Evolutionary conservation across 35 echinoderm and acorn worm genomes (phyloP), one percentile per base, ranked within the genome.

Genomic region (Patiria miniata): DNA sequence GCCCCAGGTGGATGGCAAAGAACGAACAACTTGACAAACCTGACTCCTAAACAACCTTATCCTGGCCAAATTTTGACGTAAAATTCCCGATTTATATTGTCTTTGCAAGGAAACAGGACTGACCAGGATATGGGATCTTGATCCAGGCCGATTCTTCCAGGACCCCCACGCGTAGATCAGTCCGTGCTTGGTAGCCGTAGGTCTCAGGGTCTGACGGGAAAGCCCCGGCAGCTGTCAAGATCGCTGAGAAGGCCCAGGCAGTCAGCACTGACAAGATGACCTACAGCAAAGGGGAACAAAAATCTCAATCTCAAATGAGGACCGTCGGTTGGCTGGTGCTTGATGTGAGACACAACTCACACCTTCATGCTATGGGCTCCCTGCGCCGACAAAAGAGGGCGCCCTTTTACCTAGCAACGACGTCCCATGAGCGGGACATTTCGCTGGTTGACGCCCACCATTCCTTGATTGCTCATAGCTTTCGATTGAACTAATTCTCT

Each of bases 101-200:
- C n/a, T n/a, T n/a, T n/a, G n/a, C n/a, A n/a, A n/a, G n/a, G n/a
- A n/a, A n/a, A n/a, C n/a, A n/a, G 32, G 22, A 56, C 85, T 86
- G 78, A 95, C 93, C 89, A 32, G 93, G 93, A 80, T 95, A 91
- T 0, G 93, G 93, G 32, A 95, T 82, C 5, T 81, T 44, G 61
- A 95, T 78, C 93, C 93, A 95, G 14, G 59, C 39, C 5, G 93
- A 86, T 23, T 95, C 84, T 1, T 52, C 50, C 50, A 95, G 28
- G 16, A 95, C 85, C 39, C 65, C 52, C 17, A 65, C 68, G 8
- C 85, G 90, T 5, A 79, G 29, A 78, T 95, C 93, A 16, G 93
- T 95, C 52, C 93, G 30, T 36, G 82, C 93, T 42, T 34, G 30
- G 36, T 90, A 83, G 28, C 84, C 93, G 39, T 95, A 89, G 1